phyloP scores from a whole-genome alignment of 2,113 vertebrate species.

The Mesitornis unicolor region DNA sequence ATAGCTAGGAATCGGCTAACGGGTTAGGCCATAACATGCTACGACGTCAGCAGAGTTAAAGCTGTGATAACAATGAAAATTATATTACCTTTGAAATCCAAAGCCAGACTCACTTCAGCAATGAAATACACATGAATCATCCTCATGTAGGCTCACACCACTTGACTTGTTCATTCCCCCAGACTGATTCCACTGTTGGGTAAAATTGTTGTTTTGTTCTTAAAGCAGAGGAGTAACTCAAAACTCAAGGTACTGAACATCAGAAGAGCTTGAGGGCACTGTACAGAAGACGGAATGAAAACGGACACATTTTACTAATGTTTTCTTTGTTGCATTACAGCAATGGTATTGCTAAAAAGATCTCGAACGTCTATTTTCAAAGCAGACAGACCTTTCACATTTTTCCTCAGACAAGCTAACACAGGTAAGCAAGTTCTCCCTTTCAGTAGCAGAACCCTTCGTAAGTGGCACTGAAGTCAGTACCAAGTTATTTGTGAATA shows the following conservation, averaged over 20 bases:
- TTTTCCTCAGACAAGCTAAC: slow-evolving; percentile 80
- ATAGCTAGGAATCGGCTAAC: not conserved
- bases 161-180: not conserved
- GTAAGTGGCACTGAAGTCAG: not conserved
- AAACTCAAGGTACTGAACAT: not conserved
- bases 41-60: not conserved
- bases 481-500: not conserved
- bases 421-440: slow-evolving; percentile 73
- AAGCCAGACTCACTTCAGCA: not conserved
- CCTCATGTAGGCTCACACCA: not conserved
- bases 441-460: not conserved
- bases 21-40: not conserved
- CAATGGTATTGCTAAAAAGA: slow-evolving; percentile 87
- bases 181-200: not conserved
- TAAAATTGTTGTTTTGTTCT: not conserved
- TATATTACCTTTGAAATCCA: not conserved
- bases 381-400: slow-evolving; percentile 86
- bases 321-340: slow-evolving; percentile 60
- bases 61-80: not conserved
- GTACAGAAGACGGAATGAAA: not conserved
- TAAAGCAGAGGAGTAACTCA: not conserved
- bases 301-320: not conserved
- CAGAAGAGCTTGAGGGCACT: too few species aligned
- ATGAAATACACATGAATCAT: fast-evolving
- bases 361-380: slow-evolving; percentile 86